These are phyloP conservation scores for Hedya salicella DNA, from an alignment of 2,888 invertebrate genomes.

Conservation along the genomic window DNA sequence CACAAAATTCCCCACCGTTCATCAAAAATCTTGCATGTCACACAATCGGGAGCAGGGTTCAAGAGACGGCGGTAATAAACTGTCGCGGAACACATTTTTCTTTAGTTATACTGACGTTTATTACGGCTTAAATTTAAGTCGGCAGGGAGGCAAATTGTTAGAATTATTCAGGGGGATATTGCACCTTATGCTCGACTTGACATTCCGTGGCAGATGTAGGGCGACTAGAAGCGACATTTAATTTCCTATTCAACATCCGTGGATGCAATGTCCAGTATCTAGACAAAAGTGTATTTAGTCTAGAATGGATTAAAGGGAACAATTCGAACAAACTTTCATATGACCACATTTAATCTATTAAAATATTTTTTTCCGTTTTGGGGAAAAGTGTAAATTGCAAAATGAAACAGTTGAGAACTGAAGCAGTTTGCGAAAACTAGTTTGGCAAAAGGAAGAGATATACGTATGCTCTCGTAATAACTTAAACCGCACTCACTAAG, in stretches of 20 bases:
- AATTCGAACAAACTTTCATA: too few species aligned
- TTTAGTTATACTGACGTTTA: conserved; percentile 48
- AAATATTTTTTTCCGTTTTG: too few species aligned
- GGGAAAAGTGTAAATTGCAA: too few species aligned
- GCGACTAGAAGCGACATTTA: conserved; percentile 29
- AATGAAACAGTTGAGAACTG: too few species aligned
- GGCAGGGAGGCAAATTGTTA: conserved; percentile 49
- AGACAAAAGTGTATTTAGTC: too few species aligned
- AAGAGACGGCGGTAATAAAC: conserved; percentile 41
- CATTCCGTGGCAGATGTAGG: conserved; percentile 34
- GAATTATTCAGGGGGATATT: conserved; percentile 56
- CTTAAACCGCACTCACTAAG: neutral
- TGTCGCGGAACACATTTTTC: conserved; percentile 50
- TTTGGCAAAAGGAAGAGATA: too few species aligned
- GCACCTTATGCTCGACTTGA: conserved; percentile 45
- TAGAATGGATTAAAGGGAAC: too few species aligned
- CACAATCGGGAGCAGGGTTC: conserved; percentile 8
- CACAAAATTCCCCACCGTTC: neutral
- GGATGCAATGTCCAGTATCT: neutral
- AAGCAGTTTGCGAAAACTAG: too few species aligned
- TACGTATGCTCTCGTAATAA: too few species aligned
- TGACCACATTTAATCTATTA: too few species aligned
- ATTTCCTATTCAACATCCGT: neutral
- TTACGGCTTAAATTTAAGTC: conserved; percentile 49
- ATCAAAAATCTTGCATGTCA: conserved; percentile 38